Conservation (phyloP, 2,797 vertebrate species). For the Hoplostethus atlanticus region DNA sequence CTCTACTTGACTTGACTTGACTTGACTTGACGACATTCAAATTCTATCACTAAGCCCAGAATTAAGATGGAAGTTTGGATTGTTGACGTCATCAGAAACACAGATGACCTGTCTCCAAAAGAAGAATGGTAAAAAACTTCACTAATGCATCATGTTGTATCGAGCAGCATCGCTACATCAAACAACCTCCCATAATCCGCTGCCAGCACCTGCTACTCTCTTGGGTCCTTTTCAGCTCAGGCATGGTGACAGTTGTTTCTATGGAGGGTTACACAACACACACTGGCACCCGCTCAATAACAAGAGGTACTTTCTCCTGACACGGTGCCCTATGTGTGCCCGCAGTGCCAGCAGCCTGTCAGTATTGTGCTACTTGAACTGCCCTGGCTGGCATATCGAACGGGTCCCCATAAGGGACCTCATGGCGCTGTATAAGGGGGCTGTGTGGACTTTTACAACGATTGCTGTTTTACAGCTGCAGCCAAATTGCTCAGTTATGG, state of each 20-base stretch:
- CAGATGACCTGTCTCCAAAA: neutral
- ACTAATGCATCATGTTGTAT: conserved; percentile 47
- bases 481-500: conserved; percentile 12
- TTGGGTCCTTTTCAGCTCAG: conserved; percentile 32
- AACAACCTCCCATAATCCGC: conserved; percentile 45
- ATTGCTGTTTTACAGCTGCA: conserved; percentile 7
- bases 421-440: neutral
- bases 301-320: conserved; percentile 64
- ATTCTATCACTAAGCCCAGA: conserved; percentile 10
- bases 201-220: conserved; percentile 60
- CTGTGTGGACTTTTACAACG: neutral
- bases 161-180: conserved; percentile 31
- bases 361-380: conserved; percentile 47
- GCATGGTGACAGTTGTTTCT: conserved; percentile 62
- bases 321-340: conserved; percentile 33
- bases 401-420: neutral
- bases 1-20: too few species aligned
- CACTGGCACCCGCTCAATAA: conserved; percentile 64
- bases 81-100: conserved; percentile 26
- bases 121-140: conserved; percentile 27
- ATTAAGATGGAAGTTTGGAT: conserved; percentile 22
- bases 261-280: conserved; percentile 53
- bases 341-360: conserved; percentile 62
- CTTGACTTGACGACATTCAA: conserved; percentile 1
- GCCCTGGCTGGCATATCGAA: conserved; percentile 26